Base-by-base conservation (phyloP, 2,113 vertebrate species). In the Epinephelus lanceolatus region DNA sequence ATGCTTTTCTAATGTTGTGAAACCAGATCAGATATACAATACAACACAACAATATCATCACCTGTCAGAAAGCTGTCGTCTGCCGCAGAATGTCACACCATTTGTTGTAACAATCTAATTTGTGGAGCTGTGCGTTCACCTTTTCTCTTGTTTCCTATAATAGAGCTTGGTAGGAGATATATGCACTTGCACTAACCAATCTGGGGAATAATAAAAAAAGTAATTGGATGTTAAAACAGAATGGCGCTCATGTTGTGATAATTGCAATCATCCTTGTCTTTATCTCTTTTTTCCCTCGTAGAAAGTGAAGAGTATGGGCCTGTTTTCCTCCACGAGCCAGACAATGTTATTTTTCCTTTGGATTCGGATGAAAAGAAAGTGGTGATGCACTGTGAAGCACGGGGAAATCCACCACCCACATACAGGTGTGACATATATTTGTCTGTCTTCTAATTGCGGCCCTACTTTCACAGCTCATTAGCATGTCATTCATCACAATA, bases 331-430 rank as follows among this genome's bases (percentile, higher is more conserved):
- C 97, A 97, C 89, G 97, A 99, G 86, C 98, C 98, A 18, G 96
- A 96, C 9, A 96, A 97, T 47, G 86, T 95, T 56, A 96, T 98
- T 89, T 97, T 98, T 65, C 96, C 98, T 5, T 93, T 97, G 79
- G 96, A 97, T 85, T 97, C 97, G 5, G 95, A 97, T n/a, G 97
- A 99, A 88, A 98, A 96, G 95, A 99, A 97, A 93, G 94, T 98
- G 65, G 93, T 97, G 60, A 83, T 99, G 92, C 97, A 94, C 86
- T 99, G 98, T 88, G 96, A 98, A 92, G 97, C 96, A 11, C 96
- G 90, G 85, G 96, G 96, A 83, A 97, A 97, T 72, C 98, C 98
- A 23, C 68, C 88, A 63, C 96, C 97, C 27, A 95, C 89, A 2
- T 98, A 98, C 96, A 99, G 97, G 98, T 99, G 94, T 27, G 73